Evolutionary conservation across 1,140 invertebrate species (phyloP), one percentile per base, ranked within the genome.

Genomic region (Polypedilum vanderplanki): DNA sequence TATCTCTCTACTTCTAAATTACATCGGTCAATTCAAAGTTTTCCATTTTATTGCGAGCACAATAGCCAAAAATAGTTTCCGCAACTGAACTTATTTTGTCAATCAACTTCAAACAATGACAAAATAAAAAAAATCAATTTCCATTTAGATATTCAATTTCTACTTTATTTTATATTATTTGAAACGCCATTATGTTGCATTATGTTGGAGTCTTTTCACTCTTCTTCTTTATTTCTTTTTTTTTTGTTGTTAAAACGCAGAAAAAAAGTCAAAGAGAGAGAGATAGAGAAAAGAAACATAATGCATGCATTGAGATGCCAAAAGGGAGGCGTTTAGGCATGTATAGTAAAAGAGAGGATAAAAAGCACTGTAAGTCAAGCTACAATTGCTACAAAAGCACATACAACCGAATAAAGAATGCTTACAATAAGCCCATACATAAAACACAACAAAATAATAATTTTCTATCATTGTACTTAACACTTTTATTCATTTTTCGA

Each of bases 361-460:
- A 57, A 57, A 9, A 57, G 24, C n/a, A 57, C 3, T 46, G 46
- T 57, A 57, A 57, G 46, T 57, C 46, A 46, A 57, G 12, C 8
- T 57, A 57, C 46, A 57, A 57, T 12, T 12, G 41, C 24, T 5
- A 33, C 24, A 33, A 33, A 33, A 33, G 24, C 24, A 33, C 24
- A 33, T 5, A 33, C 24, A 33, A 33, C 2, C 5, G 24, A 33
- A 33, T n/a, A n/a, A 8, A n/a, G 46, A n/a, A 57, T 57, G 12
- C 46, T 15, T 57, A 57, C 46, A 57, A 57, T 57, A 12, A 12
- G 46, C 46, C 4, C 46, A n/a, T 57, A 57, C n/a, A 57, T 33
- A 57, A 57, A 57, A 57, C 46, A 57, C 8, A 70, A 70, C 65
- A 70, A 70, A 70, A 70, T 70, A 70, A 18, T 70, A 70, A 70